Conservation (phyloP, 1,140 invertebrate genomes). For the Leptopilina clavipes region DNA sequence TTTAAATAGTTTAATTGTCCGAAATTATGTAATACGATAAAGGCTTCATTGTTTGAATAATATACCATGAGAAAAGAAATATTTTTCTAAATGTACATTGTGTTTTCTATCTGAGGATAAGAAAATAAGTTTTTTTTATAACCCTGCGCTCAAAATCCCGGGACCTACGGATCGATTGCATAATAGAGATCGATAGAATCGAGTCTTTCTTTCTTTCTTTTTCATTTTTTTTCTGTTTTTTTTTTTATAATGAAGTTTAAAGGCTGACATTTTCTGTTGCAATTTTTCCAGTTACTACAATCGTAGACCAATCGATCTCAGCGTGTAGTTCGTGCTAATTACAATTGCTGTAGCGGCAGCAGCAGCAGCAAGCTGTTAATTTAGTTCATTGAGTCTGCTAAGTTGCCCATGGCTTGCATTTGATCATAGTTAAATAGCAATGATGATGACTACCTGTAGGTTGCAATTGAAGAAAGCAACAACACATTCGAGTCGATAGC, state of each 20-base stretch:
- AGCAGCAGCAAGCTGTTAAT: background rate
- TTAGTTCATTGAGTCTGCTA: constrained; percentile 4
- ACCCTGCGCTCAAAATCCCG: no score
- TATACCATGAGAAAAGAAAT: no score
- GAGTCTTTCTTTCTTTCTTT: constrained; percentile 34
- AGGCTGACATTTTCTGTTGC: constrained; percentile 9
- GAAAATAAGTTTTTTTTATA: no score
- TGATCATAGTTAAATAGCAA: constrained; percentile 20
- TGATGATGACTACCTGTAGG: constrained; percentile 17
- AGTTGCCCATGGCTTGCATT: constrained; percentile 1
- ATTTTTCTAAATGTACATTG: no score
- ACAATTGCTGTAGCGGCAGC: background rate
- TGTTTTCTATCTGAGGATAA: no score
- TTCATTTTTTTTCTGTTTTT: background rate
- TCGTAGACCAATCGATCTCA: constrained; percentile 1
- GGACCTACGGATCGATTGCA: background rate
- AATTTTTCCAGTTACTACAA: constrained; percentile 22
- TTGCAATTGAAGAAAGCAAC: constrained; percentile 17
- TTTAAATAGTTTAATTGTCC: no score
- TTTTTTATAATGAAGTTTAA: background rate
- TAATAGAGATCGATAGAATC: background rate
- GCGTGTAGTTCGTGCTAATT: constrained; percentile 12
- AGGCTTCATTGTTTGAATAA: no score
- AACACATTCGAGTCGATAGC: background rate
- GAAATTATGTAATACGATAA: no score